Conservation (phyloP, 30 jellyfish, hydroid and myxozoan species). For the Aurelia aurita region DNA sequence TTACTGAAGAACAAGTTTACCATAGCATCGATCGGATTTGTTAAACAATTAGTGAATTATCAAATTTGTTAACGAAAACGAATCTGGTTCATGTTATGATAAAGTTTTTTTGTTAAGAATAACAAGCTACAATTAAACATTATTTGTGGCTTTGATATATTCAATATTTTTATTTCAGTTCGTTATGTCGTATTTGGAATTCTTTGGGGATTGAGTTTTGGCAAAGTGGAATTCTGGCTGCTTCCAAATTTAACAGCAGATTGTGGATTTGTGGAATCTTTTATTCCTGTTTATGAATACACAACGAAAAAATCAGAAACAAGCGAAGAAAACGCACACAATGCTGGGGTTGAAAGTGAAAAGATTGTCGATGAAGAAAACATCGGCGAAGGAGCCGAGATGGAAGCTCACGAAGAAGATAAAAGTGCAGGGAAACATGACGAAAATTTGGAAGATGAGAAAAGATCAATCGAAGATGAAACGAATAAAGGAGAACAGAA, state of each 20-base stretch:
- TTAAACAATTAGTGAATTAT: too few relatives aligned
- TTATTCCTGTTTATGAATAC: conserved; percentile 89
- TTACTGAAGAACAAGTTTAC: too few relatives aligned
- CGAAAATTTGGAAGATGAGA: conserved; percentile 33
- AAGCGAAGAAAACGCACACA: conserved; percentile 10
- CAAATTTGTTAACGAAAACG: too few relatives aligned
- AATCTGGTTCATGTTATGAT: too few relatives aligned
- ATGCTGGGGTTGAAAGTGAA: conserved; percentile 13
- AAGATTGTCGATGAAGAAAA: conserved; percentile 7
- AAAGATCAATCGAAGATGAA: neutral
- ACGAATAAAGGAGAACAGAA: neutral
- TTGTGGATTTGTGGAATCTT: conserved; percentile 95
- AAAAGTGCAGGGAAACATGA: conserved; percentile 3
- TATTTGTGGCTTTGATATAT: neutral
- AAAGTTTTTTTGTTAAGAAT: too few relatives aligned
- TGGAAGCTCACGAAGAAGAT: neutral
- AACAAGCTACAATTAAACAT: too few relatives aligned
- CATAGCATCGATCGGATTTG: too few relatives aligned
- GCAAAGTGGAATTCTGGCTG: conserved; percentile 93
- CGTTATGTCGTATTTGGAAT: conserved; percentile 83
- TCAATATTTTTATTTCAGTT: conserved; percentile 39
- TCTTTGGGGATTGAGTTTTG: conserved; percentile 76
- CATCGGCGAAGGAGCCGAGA: neutral
- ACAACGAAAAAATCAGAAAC: conserved; percentile 7
- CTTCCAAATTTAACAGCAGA: conserved; percentile 96